A percentile compares a stretch with the other conserved stretches of the same genome.
phyloP scores from a whole-genome alignment of 2,888 invertebrate species.

The Lepidochrysops patricia region DNA sequence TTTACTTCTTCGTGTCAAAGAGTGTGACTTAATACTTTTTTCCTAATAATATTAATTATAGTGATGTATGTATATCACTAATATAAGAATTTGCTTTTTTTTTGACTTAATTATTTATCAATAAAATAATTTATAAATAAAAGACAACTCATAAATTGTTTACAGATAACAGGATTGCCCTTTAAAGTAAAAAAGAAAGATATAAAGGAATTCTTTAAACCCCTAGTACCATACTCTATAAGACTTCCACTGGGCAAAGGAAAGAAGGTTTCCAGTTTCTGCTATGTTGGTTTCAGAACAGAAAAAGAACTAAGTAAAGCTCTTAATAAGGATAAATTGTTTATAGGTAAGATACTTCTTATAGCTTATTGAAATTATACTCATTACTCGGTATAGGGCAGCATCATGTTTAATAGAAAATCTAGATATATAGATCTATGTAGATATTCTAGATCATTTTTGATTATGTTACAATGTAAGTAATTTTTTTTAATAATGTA shows the following conservation, averaged over 20 bases:
- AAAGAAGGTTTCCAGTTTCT: conserved; percentile 84
- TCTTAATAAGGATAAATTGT: conserved; percentile 87
- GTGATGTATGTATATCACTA: too few relatives aligned
- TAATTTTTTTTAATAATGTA: background rate
- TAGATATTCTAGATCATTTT: too few relatives aligned
- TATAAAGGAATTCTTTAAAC: conserved; percentile 88
- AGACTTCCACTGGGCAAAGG: conserved; percentile 79
- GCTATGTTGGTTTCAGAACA: conserved; percentile 91
- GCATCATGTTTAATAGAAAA: too few relatives aligned
- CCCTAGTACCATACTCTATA: conserved; percentile 84
- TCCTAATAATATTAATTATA: too few relatives aligned
- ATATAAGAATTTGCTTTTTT: too few relatives aligned
- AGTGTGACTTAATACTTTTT: too few relatives aligned
- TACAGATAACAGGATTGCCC: conserved; percentile 86
- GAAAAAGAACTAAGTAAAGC: conserved; percentile 87
- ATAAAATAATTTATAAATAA: too few relatives aligned
- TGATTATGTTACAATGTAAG: background rate
- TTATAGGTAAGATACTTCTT: conserved; percentile 81
- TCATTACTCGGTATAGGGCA: too few relatives aligned
- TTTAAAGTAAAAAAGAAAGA: conserved; percentile 87
- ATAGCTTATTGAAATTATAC: background rate
- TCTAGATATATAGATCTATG: too few relatives aligned
- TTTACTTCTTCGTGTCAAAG: too few relatives aligned
- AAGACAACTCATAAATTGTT: conserved; percentile 19
- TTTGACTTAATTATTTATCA: too few relatives aligned